Evolutionary conservation across 2,797 vertebrate genomes (phyloP).

Genomic region (Epinephelus awoara): DNA sequence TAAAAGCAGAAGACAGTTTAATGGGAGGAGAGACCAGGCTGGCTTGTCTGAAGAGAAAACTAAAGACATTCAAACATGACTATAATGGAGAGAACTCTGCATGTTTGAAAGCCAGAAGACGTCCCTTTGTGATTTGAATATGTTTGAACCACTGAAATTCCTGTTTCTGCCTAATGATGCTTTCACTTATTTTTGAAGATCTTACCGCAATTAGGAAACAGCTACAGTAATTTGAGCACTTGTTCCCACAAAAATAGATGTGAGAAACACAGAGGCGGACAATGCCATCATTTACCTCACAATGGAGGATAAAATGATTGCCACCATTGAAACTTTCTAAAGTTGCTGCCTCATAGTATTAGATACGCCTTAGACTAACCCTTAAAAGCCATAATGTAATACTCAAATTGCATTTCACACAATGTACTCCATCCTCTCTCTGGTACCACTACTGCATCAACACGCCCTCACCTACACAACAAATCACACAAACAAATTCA

Average conservation of each 20-base stretch:
- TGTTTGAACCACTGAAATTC: not conserved
- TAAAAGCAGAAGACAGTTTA: slow-evolving; percentile 30
- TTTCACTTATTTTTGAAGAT: not conserved
- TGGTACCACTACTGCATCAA: not conserved
- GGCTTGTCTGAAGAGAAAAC: slow-evolving; percentile 7
- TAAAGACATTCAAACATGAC: slow-evolving; percentile 13
- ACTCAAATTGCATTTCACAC: not conserved
- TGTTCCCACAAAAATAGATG: not conserved
- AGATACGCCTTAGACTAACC: not conserved
- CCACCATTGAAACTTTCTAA: too few relatives aligned
- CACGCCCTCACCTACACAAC: not conserved
- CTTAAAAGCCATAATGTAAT: not conserved
- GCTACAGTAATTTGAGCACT: not conserved
- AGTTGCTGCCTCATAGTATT: not conserved
- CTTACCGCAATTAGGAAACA: not conserved
- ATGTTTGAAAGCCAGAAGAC: not conserved
- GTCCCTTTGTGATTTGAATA: not conserved
- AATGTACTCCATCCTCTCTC: too few relatives aligned
- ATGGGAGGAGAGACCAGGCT: slow-evolving; percentile 11
- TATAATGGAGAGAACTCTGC: not conserved
- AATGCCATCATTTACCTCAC: slow-evolving; percentile 5
- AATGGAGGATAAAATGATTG: not conserved
- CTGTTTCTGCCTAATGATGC: not conserved
- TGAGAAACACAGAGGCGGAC: not conserved
- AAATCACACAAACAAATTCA: not conserved